Evolutionary conservation across 2,113 vertebrate species (phyloP).

Genomic region (Embiotoca jacksoni): DNA sequence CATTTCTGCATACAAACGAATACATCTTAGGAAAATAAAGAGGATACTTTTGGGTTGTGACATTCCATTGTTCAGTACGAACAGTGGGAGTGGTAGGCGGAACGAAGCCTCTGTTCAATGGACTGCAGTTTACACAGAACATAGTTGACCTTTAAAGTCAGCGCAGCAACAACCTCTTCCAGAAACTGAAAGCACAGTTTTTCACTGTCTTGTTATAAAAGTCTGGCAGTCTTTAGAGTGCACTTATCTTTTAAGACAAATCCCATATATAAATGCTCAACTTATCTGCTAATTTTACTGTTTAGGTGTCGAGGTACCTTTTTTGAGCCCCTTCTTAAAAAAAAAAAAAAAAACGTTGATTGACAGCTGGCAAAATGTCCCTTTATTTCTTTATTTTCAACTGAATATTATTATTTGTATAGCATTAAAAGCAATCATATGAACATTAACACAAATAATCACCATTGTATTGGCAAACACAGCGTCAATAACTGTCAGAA

Average conservation of each 20-base stretch:
- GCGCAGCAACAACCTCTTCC: neutral
- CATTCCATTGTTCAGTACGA: slow-evolving; percentile 4
- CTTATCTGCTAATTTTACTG: neutral
- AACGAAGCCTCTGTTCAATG: neutral
- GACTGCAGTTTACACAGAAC: slow-evolving; percentile 21
- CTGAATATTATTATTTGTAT: neutral
- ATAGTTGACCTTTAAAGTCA: slow-evolving; percentile 42
- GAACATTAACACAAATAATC: slow-evolving; percentile 4
- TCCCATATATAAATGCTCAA: neutral
- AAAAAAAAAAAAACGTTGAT: neutral
- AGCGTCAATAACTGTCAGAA: neutral
- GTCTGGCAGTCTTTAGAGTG: neutral
- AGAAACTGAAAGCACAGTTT: slow-evolving; percentile 28
- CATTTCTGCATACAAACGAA: too few relatives aligned
- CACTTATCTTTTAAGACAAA: slow-evolving; percentile 9
- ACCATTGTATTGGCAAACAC: neutral
- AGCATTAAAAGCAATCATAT: too few relatives aligned
- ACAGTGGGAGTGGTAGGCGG: neutral
- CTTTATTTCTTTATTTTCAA: neutral
- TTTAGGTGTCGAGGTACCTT: neutral
- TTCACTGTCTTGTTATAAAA: slow-evolving; percentile 33
- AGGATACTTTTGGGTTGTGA: neutral
- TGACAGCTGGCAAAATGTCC: neutral
- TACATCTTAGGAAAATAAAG: neutral
- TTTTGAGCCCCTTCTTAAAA: neutral